Evolutionary conservation across 2,888 invertebrate species (phyloP).

Genomic region (Euphydryas editha): DNA sequence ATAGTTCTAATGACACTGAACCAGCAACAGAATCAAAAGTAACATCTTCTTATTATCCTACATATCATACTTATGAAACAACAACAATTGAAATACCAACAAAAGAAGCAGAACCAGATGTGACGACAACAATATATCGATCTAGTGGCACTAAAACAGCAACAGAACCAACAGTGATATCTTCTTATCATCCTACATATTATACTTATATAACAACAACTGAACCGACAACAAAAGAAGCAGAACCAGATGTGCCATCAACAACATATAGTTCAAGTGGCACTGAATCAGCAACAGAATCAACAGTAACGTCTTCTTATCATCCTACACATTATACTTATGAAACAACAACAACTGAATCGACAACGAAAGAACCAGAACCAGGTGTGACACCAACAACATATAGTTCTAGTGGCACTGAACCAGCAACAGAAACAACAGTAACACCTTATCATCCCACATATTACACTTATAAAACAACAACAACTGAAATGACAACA

Average conservation of each 20-base stretch:
- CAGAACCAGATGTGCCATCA: neutral
- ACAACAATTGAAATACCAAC: neutral
- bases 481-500: neutral
- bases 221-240: neutral
- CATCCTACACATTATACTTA: neutral
- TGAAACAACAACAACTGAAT: neutral
- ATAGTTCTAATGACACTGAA: neutral
- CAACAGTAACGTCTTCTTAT: neutral
- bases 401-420: neutral
- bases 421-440: neutral
- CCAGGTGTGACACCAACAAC: neutral
- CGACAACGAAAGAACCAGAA: neutral
- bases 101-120: slow-evolving; percentile 10
- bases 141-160: no score
- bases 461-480: neutral
- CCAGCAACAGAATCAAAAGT: neutral
- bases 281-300: neutral
- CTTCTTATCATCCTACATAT: no score
- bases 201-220: slow-evolving; percentile 1
- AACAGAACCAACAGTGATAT: no score
- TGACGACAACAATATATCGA: no score
- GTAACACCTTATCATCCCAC: neutral
- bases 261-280: neutral
- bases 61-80: neutral
- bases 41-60: neutral